Evolutionary conservation across 2,888 invertebrate genomes (phyloP).

Genomic region (Ophioninae sp.): DNA sequence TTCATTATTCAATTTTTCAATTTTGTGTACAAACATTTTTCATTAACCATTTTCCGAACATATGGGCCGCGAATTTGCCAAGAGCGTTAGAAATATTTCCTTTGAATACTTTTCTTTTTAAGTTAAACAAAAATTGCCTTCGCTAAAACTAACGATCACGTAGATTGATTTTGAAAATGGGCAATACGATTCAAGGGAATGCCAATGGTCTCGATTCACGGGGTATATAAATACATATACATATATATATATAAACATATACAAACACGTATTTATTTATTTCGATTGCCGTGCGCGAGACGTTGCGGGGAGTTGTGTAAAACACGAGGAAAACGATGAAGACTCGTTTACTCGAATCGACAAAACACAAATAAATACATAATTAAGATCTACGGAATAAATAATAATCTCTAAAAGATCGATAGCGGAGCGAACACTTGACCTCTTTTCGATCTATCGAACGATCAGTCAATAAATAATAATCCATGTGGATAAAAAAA

Average conservation of each 20-base stretch:
- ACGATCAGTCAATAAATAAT: constrained; percentile 32
- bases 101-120: too few relatives aligned
- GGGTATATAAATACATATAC: neutral
- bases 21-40: too few relatives aligned
- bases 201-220: too few relatives aligned
- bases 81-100: too few relatives aligned
- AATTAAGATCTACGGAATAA: constrained; percentile 50
- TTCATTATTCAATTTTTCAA: too few relatives aligned
- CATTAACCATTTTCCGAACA: too few relatives aligned
- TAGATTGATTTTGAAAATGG: too few relatives aligned
- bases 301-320: constrained; percentile 57
- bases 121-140: too few relatives aligned
- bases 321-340: constrained; percentile 32
- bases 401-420: constrained; percentile 36
- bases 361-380: constrained; percentile 51
- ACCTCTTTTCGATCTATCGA: neutral
- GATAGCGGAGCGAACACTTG: neutral
- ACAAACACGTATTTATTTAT: neutral
- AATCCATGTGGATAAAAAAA: constrained; percentile 22
- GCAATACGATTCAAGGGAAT: too few relatives aligned
- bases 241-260: neutral
- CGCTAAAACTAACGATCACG: too few relatives aligned
- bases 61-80: too few relatives aligned
- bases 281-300: constrained; percentile 31
- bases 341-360: constrained; percentile 50